Percentiles rank a stretch among this genome's conserved stretches.
Conservation (phyloP, 2,797 vertebrate species). For the Crax fasciolata region DNA sequence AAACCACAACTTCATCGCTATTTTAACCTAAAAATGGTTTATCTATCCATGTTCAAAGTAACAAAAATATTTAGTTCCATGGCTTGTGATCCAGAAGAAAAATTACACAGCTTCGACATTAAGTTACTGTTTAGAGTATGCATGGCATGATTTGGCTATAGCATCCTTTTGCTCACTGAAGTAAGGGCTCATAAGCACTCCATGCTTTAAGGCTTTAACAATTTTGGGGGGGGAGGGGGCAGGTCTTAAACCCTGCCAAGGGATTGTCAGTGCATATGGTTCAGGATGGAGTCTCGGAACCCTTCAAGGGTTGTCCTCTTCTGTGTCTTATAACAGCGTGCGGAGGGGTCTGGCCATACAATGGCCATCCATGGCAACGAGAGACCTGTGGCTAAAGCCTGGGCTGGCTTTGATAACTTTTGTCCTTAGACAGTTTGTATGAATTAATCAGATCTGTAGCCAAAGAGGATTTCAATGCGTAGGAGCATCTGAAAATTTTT, state of each 20-base stretch:
- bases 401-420: not conserved
- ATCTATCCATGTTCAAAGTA: not conserved
- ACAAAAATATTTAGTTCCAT: not conserved
- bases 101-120: not conserved
- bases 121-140: not conserved
- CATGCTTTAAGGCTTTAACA: not conserved
- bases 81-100: not conserved
- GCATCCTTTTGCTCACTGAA: not conserved
- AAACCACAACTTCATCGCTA: not conserved
- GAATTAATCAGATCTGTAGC: not conserved
- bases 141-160: fast-evolving
- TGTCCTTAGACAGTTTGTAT: not conserved
- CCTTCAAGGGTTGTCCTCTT: not conserved
- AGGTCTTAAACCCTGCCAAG: not conserved
- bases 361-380: fast-evolving
- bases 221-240: not conserved
- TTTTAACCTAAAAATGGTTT: not conserved
- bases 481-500: not conserved
- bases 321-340: not conserved
- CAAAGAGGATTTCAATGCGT: not conserved
- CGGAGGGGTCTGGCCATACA: not conserved
- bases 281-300: not conserved
- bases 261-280: not conserved
- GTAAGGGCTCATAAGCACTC: not conserved
- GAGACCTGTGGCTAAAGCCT: not conserved